Base-by-base conservation (phyloP, 2,113 vertebrate species). In the Pholis gunnellus region DNA sequence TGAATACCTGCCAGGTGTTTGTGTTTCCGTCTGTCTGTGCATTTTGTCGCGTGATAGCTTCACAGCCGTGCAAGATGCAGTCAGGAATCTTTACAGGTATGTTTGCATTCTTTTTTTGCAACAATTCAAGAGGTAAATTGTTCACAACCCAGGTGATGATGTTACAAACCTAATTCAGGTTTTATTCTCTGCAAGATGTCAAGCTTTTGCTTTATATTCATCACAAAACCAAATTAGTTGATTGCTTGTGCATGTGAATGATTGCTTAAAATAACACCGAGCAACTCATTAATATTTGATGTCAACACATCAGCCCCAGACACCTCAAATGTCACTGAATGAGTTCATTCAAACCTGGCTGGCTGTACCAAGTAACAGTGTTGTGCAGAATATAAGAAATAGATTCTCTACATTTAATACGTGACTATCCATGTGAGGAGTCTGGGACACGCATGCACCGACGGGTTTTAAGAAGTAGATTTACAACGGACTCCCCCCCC, bases 231-330 rank as follows among this genome's bases (percentile, higher is more conserved):
- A 72, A 48, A 73, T 63, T 1, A 68, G 72, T 73, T 44, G 1
- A 10, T 14, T 36, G 20, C 40, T 44, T 34, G 22, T 69, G 52
- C 59, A 9, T 29, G 9, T 67, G 6, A 60, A 29, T 44, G 25
- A 48, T 40, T 71, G 44, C 29, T 67, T 34, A 10, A 75, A 63
- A 59, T 4, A n/a, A 29, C 57, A 38, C 7, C 6, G 5, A n/a
- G n/a, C 27, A 38, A 2, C 42, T 73, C 5, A 72, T 76, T 77
- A 20, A 34, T 78, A 67, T 83, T 78, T 65, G 11, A 64, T 60
- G 42, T 60, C 22, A 71, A 22, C 57, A 59, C 25, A 7, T 71
- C 50, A 70, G 22, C 27, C 29, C 34, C 31, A 52, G 67, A 60
- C 40, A 17, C 20, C 22, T 40, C 9, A 46, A 13, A 42, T 72